Percentiles rank a stretch among this genome's conserved stretches.
Evolutionary conservation across 2,888 invertebrate genomes (phyloP).

Genomic region (Eupithecia abbreviata): DNA sequence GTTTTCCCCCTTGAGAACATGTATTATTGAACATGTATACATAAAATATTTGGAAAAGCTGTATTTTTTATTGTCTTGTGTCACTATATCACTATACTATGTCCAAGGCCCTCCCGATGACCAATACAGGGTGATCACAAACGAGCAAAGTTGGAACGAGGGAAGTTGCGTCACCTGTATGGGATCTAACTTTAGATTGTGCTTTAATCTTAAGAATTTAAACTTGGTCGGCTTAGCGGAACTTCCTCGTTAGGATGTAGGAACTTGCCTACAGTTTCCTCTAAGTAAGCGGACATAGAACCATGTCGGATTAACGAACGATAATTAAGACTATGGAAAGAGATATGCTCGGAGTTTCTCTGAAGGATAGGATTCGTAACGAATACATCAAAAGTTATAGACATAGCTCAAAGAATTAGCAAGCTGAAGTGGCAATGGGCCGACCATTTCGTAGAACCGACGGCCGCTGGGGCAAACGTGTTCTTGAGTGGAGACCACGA

Average conservation of each 20-base stretch:
- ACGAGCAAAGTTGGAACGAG: slow-evolving; percentile 59
- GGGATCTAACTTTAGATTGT: slow-evolving; percentile 54
- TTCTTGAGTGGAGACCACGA: too few species aligned
- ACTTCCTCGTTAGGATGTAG: slow-evolving; percentile 7
- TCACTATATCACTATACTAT: slow-evolving; percentile 12
- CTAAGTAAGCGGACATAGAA: not conserved
- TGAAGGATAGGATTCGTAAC: too few species aligned
- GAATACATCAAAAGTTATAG: too few species aligned
- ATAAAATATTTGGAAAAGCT: too few species aligned
- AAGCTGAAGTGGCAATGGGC: too few species aligned
- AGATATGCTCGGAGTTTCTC: too few species aligned
- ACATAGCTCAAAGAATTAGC: too few species aligned
- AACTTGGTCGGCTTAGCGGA: slow-evolving; percentile 38
- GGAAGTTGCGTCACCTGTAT: slow-evolving; percentile 58
- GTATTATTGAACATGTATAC: too few species aligned
- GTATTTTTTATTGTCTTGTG: not conserved
- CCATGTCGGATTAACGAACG: not conserved
- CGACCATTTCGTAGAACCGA: too few species aligned
- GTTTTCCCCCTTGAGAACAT: too few species aligned
- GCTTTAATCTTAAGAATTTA: slow-evolving; percentile 48
- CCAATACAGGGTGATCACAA: slow-evolving; percentile 55
- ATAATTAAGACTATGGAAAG: not conserved
- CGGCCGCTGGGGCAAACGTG: too few species aligned
- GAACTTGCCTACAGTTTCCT: slow-evolving; percentile 1
- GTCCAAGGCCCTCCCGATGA: slow-evolving; percentile 40